phyloP scores from a whole-genome alignment of 2,113 vertebrate genomes.

The Proterorhinus semilunaris region DNA sequence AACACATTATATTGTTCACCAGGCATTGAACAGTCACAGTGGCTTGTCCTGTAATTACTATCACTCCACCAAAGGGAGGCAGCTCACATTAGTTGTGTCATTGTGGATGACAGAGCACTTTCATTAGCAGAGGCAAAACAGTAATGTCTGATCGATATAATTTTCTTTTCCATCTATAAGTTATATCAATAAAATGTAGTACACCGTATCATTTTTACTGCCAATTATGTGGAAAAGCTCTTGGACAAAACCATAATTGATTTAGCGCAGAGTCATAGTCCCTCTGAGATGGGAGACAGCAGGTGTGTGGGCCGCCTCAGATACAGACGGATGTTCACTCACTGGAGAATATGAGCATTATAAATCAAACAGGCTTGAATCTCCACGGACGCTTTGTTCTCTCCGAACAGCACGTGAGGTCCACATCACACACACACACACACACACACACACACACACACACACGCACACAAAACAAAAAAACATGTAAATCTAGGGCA shows the following conservation, averaged over 20 bases:
- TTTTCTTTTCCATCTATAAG: too few species aligned
- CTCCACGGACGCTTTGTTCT: slow-evolving; percentile 28
- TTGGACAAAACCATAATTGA: not conserved
- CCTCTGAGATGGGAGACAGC: not conserved
- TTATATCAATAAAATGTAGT: too few species aligned
- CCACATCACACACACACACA: slow-evolving; percentile 25
- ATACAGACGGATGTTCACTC: slow-evolving; percentile 12
- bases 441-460: too few species aligned
- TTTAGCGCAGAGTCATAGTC: not conserved
- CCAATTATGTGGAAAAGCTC: not conserved
- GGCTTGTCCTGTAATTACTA: too few species aligned
- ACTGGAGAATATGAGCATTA: slow-evolving; percentile 28
- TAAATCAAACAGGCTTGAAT: slow-evolving; percentile 34
- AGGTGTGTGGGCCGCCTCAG: not conserved
- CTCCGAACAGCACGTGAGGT: slow-evolving; percentile 23
- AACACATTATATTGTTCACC: too few species aligned
- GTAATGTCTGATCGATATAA: too few species aligned
- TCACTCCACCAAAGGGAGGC: too few species aligned
- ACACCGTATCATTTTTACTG: not conserved
- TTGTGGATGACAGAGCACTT: too few species aligned
- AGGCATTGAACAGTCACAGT: too few species aligned
- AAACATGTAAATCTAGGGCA: slow-evolving; percentile 43
- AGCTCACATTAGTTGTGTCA: too few species aligned
- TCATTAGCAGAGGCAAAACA: too few species aligned
- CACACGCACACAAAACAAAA: too few species aligned